Conservation (phyloP, 1,140 invertebrate genomes). For the Drosophila takahashii region DNA sequence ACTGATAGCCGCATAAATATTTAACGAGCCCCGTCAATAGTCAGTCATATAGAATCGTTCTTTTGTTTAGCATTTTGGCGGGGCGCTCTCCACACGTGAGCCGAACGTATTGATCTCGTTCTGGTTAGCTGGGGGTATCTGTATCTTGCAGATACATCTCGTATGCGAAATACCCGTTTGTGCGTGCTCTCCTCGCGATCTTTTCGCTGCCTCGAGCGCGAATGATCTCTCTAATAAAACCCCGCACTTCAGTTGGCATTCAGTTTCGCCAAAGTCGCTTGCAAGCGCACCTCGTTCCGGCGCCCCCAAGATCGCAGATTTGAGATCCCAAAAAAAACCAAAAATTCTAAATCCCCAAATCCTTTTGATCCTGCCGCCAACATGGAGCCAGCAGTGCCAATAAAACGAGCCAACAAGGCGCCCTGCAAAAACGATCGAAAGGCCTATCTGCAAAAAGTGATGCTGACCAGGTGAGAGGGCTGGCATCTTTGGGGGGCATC, state of each 20-base stretch:
- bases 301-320: slow-evolving; percentile 11
- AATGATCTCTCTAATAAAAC: slow-evolving; percentile 78
- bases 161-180: slow-evolving; percentile 76
- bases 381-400: slow-evolving; percentile 75
- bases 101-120: slow-evolving; percentile 76
- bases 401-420: slow-evolving; percentile 74
- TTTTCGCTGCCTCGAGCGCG: slow-evolving; percentile 24
- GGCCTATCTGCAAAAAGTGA: slow-evolving; percentile 77
- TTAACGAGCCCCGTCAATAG: slow-evolving; percentile 46
- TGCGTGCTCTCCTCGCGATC: slow-evolving; percentile 53
- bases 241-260: slow-evolving; percentile 81
- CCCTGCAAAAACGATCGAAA: slow-evolving; percentile 84
- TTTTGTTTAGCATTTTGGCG: slow-evolving; percentile 49
- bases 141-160: slow-evolving; percentile 78
- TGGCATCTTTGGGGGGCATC: neutral
- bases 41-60: slow-evolving; percentile 47
- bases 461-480: slow-evolving; percentile 78
- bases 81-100: slow-evolving; percentile 68
- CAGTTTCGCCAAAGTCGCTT: slow-evolving; percentile 83
- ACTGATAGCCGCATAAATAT: slow-evolving; percentile 64
- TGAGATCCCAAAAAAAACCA: slow-evolving; percentile 9
- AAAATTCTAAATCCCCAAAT: slow-evolving; percentile 2
- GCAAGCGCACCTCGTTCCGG: slow-evolving; percentile 80
- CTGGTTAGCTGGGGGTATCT: slow-evolving; percentile 27
- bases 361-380: slow-evolving; percentile 32